Percentiles rank a stretch among this genome's conserved stretches.
phyloP scores from a whole-genome alignment of 2,888 invertebrate genomes.

The Altica lythri region DNA sequence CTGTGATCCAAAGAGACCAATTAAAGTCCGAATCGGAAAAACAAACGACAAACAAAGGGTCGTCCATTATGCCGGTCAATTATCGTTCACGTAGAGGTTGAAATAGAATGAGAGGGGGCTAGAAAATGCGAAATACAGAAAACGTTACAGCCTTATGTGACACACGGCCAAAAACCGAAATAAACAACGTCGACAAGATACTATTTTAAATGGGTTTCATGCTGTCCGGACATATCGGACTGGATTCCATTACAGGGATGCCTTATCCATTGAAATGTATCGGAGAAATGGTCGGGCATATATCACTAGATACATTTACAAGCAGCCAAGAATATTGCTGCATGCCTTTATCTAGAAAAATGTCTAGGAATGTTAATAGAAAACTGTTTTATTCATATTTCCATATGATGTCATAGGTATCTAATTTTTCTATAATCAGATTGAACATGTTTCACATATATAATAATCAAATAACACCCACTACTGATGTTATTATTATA shows the following conservation, averaged over 20 bases:
- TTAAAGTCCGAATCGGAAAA: conserved; percentile 32
- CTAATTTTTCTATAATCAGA: too few species aligned
- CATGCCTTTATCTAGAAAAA: conserved; percentile 23
- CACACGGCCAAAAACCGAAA: conserved; percentile 34
- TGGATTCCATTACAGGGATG: conserved; percentile 35
- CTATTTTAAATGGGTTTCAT: conserved; percentile 38
- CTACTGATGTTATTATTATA: too few species aligned
- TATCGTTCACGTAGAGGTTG: conserved; percentile 31
- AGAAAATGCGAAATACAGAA: conserved; percentile 1
- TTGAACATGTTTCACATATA: too few species aligned
- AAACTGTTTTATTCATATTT: conserved; percentile 20
- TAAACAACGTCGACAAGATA: conserved; percentile 37
- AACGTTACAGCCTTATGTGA: conserved; percentile 22
- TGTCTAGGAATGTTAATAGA: conserved; percentile 21
- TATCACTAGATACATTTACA: conserved; percentile 31
- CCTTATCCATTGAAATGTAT: conserved; percentile 38
- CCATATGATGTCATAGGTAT: too few species aligned
- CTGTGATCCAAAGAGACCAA: conserved; percentile 28
- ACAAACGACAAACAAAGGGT: conserved; percentile 32
- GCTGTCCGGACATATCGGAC: conserved; percentile 36
- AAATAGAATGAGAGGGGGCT: conserved; percentile 1
- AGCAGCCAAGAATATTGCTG: conserved; percentile 24
- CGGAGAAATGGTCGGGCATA: conserved; percentile 30
- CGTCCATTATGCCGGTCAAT: conserved; percentile 37
- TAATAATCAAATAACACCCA: too few species aligned